Base-by-base conservation (phyloP, 1,140 invertebrate species). In the Brachionus sp. region DNA sequence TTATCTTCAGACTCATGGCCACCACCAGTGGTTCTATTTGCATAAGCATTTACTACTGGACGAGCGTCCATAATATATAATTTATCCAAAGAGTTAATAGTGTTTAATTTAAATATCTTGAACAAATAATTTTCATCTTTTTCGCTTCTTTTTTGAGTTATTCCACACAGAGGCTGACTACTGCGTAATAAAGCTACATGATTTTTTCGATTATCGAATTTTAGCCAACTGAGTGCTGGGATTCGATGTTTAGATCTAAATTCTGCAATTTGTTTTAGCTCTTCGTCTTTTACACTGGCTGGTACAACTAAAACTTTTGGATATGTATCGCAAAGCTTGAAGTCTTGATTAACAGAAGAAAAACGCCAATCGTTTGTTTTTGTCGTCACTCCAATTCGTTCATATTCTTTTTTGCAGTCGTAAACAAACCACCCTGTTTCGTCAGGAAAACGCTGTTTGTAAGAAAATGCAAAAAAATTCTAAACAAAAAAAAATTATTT, bases 1-100 rank as follows among this genome's bases (percentile, higher is more conserved):
- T 97, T 97, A 66, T 94, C 94, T 89, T 98, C 96, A 89, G 97
- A 98, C 89, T 99, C 98, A 87, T 98, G 99, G 1, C 98, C 98
- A 90, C 98, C 99, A 82, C 98, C 98, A 2, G 95, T 95, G 6
- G 97, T 97, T 87, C 95, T 92, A 90, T 99, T 99, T 12, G 97
- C 96, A 93, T 99, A 96, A n/a, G 98, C 97, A 91, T 99, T 99
- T 84, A 99, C 42, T 9, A 42, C 23, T 16, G 82, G 82, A 35
- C 82, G 33, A 23, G 68, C 64, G n/a, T 82, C 57, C n/a, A 46
- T 25, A 53, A 80, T 75, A 19, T 75, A 75, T 4, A 70, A 19
- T 39, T 70, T 70, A 70, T 75, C 70, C 13, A 75, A 25, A 46
- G 77, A 39, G 25, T 29, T 73, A 10, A 50, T 85, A 16, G 35